Evolutionary conservation across 2,113 vertebrate species (phyloP), one percentile per base, ranked within the genome.

Genomic region (Asarcornis scutulata): DNA sequence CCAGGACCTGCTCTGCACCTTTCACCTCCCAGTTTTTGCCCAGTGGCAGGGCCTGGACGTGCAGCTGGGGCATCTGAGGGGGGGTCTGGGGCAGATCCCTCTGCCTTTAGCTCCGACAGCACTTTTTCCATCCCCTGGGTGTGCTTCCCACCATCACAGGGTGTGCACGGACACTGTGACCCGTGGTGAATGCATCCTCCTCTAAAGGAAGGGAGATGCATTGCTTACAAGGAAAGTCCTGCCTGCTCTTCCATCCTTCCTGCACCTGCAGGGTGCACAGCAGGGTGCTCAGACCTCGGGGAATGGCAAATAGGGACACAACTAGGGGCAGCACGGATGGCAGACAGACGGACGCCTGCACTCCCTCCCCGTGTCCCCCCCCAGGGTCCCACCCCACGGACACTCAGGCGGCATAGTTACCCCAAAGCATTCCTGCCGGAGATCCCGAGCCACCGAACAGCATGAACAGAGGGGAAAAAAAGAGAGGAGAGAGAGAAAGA

Each of bases 391-490:
- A 68, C 25, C 68, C 60, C n/a, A 0, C 9, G 1, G 10, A 7
- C 6, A 14, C 17, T 42, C 32, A 1, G 92, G 73, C 1, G 7
- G 75, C 73, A 95, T 98, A 98, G 96, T 98, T 98, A 98, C 98
- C 98, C 98, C 97, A 98, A 94, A 91, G 98, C 97, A 73, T 98
- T 98, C 96, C 98, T 98, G 95, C 93, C 15, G 46, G 93, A 0
- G 88, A 97, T 98, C 98, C 88, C 93, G 23, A 97, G 87, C 87
- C 81, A 95, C 31, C 86, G 44, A 82, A 46, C 74, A 93, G 91
- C 92, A 83, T 27, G 94, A 60, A 78, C 4, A 55, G 53, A 60
- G 64, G 67, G 78, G 6, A 11, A 11, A 55, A 73, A 78, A 42
- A 91, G 74, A 89, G 52, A 94, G 40, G 91, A 63, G 74, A 95